Evolutionary conservation across 2,888 invertebrate genomes (phyloP), one percentile per base, ranked within the genome.

Genomic region (Andricus curvator): DNA sequence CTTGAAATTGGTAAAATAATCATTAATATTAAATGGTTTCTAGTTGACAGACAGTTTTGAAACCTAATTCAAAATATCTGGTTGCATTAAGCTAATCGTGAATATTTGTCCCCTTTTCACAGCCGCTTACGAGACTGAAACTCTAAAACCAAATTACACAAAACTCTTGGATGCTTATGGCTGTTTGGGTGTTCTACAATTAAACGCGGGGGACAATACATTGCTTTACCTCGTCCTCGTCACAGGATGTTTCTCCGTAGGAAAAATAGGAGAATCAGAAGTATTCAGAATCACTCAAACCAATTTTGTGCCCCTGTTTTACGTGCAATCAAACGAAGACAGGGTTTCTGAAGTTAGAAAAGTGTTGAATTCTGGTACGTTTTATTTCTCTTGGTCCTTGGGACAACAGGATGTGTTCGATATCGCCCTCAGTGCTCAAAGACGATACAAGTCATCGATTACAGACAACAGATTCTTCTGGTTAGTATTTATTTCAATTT

Each of bases 381-480:
- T 99, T 93, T 99, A 99, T 92, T 99, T 99, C 93, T 97, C 99
- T 0, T 97, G 97, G 96, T 95, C 95, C 65, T 92, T 94, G 65
- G 94, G 94, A 15, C 88, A 88, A 48, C 88, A 89, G 48, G 90
- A 90, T 37, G 94, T 96, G 74, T 96, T 98, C 91, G 99, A 99
- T 94, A 95, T 99, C 82, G 99, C 99, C 20, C 93, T 99, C 79
- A 99, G 98, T 93, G 97, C 98, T 78, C 99, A 99, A 94, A 95
- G 98, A 86, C 95, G 97, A 88, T 95, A 96, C 85, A 96, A 96
- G 91, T 97, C 97, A 15, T 95, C 94, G 22, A 95, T 94, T 86
- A 96, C 98, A 68, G 99, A 99, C 93, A 98, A 98, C 90, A 95
- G 99, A 91, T 99, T 99, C 93, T 99, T 99, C 92, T 99, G 99